phyloP scores from a whole-genome alignment of 1,140 invertebrate species.

The Trinorchestia longiramus region DNA sequence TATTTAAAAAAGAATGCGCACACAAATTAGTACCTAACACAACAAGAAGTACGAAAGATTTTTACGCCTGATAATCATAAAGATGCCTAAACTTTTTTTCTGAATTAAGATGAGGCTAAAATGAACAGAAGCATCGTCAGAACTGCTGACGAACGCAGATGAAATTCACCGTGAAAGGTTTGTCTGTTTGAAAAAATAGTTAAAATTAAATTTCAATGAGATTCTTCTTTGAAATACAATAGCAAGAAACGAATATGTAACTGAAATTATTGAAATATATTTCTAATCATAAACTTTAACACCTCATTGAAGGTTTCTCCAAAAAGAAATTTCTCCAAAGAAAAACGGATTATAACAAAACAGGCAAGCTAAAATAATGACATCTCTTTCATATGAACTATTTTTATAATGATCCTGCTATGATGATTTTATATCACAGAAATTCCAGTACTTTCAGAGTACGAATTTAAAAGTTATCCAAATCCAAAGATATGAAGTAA shows the following conservation, averaged over 20 bases:
- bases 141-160: no score
- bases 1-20: neutral
- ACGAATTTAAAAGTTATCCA: no score
- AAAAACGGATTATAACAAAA: neutral
- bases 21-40: neutral
- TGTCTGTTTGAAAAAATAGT: no score
- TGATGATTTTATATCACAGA: neutral
- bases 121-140: neutral
- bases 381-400: neutral
- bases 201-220: no score
- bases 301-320: neutral
- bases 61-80: neutral
- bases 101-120: neutral
- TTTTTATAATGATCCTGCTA: neutral
- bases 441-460: neutral
- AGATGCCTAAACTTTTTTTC: neutral
- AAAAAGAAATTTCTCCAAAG: neutral
- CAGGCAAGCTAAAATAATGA: neutral
- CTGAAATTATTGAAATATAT: no score
- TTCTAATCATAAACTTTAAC: no score
- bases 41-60: neutral
- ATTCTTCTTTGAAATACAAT: no score
- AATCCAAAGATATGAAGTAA: no score
- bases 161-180: no score
- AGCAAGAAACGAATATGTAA: no score